These are phyloP conservation scores for Barnardius zonarius DNA, from an alignment of 2,113 vertebrate species.

Conservation along the genomic window DNA sequence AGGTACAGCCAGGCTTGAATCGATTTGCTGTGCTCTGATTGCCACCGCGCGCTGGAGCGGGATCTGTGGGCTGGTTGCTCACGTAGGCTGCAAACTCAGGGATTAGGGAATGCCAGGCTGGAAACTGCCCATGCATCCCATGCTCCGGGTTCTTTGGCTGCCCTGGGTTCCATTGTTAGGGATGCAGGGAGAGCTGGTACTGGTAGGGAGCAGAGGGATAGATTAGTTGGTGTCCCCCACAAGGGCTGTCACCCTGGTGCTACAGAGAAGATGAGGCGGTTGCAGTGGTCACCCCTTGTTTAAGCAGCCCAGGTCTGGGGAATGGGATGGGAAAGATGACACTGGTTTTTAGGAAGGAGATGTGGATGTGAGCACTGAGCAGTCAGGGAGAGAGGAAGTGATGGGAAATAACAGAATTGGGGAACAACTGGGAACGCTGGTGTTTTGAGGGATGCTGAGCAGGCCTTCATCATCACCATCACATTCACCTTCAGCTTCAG, in stretches of 20 bases:
- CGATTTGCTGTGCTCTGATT: slow-evolving; percentile 30
- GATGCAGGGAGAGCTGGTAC: background rate
- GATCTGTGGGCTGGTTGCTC: background rate
- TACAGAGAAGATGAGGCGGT: background rate
- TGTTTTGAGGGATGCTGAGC: background rate
- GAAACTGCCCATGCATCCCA: accelerated
- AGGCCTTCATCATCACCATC: background rate
- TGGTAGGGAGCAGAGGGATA: accelerated
- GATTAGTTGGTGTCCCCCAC: background rate
- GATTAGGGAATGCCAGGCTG: background rate
- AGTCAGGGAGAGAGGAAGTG: background rate
- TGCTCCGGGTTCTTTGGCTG: background rate
- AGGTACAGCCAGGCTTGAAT: background rate
- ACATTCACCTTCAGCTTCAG: background rate
- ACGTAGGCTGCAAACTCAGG: background rate
- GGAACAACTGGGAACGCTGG: background rate
- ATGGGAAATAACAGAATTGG: background rate
- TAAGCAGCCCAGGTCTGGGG: background rate
- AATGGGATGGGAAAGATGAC: background rate
- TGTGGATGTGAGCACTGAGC: accelerated
- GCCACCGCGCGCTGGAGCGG: background rate
- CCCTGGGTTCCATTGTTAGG: accelerated
- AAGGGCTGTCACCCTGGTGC: accelerated
- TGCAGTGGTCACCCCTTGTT: background rate
- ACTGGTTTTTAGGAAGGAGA: background rate